Evolutionary conservation across 1,140 invertebrate genomes (phyloP), one percentile per base, ranked within the genome.

Genomic region (Drosophila orosa): DNA sequence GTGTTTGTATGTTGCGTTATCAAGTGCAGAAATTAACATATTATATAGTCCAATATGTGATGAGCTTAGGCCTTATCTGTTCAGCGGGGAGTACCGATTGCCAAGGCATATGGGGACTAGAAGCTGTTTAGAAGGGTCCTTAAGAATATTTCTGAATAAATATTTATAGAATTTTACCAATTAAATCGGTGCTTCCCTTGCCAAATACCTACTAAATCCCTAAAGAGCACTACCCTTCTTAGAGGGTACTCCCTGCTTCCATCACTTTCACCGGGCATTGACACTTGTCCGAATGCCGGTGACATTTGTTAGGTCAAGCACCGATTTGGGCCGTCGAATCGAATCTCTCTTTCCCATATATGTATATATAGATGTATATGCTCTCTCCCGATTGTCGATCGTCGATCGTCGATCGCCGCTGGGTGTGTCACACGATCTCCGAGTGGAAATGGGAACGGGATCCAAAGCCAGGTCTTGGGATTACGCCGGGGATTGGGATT

Each of bases 231-330:
- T 7, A 8, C 12, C 7, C 17, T 3, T 0, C 15, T 3, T 29
- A 47, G 22, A 63, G 50, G 48, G 59, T 55, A 74, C 17, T 33
- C 24, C 6, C 33, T 6, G 45, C 61, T 62, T 86, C 76, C 78
- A 59, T 52, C 54, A 48, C 27, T 55, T 63, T 44, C 15, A 60
- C 40, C 54, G 65, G 63, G 50, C 40, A 54, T 72, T 27, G 40
- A n/a, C 63, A 58, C 47, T 67, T 75, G 78, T 78, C 65, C 78
- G 74, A 65, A 62, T 83, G 76, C 58, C 59, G 45, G 60, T 74
- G 67, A 87, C 79, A 80, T 74, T 52, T 87, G 80, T 80, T 80
- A 69, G 84, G 84, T 89, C 85, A 90, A 89, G 77, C 80, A 87
- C 84, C 84, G 84, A 59, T 74, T 87, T 89, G 48, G 75, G 75